Evolutionary conservation across 2,888 invertebrate species (phyloP), one percentile per base, ranked within the genome.

Genomic region (Philereme transversata): DNA sequence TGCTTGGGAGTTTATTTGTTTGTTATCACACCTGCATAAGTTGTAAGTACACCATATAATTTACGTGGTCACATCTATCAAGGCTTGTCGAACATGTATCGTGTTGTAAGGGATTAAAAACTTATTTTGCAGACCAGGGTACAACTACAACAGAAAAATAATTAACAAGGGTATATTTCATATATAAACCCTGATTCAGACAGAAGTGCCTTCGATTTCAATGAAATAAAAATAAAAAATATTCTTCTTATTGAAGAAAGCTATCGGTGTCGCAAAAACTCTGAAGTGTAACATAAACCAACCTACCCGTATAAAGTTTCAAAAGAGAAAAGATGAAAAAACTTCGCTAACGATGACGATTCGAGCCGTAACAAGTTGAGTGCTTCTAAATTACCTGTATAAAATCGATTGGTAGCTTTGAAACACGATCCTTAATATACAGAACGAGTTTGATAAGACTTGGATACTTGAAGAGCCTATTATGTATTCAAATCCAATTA

Each of bases 271-370:
- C 22, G 22, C 22, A 22, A 22, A 22, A 22, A 22, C 22, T 22
- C 22, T 50, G 50, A 53, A 41, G 52, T 43, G 58, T 50, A 53
- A 53, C 56, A 44, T 52, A 49, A 59, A 55, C 56, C 36, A 33
- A 41, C 51, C 51, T 33, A 44, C 10, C 48, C 40, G 51, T 58
- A 58, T 54, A 63, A 63, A 59, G 58, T 62, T 62, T 59, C 63
- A 44, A 45, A 44, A 45, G 56, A 46, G 59, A 49, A 63, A 56
- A 63, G 59, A 59, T 59, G 59, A 59, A 59, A 63, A 62, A 63
- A 63, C 59, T 63, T 63, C 40, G 58, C 59, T 59, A 59, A 63
- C 56, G 56, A 63, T 63, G 63, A 63, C 59, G 35, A 59, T 59
- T 52, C 55, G 45, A 56, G 53, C 56, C 49, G 56, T 63, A 56